Conservation (phyloP, 2,888 invertebrate genomes). For the Lithophane leautieri region DNA sequence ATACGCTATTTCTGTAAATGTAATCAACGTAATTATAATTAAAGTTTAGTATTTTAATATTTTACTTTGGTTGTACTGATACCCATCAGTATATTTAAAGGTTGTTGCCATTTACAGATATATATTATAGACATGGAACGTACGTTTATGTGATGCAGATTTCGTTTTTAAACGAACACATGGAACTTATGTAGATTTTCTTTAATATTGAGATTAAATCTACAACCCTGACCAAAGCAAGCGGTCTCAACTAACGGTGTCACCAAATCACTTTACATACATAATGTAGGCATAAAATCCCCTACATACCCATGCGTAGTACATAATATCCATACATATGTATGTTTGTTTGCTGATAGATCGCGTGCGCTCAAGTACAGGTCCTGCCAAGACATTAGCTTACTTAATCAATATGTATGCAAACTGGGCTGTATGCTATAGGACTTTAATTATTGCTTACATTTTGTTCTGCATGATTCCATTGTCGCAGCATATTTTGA, state of each 20-base stretch:
- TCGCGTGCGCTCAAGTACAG: conserved; percentile 63
- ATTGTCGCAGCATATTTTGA: conserved; percentile 13
- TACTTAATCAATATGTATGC: conserved; percentile 62
- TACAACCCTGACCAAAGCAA: conserved; percentile 6
- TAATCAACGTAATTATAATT: not conserved
- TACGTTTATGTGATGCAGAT: not conserved
- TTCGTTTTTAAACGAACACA: not conserved
- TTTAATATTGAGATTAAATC: conserved; percentile 14
- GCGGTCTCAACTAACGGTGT: conserved; percentile 28
- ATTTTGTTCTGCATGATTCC: conserved; percentile 28
- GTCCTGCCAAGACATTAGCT: conserved; percentile 58
- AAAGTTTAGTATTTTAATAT: not conserved
- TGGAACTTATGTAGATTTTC: not conserved
- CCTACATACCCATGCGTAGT: conserved; percentile 50
- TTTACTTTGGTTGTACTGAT: not conserved
- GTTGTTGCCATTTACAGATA: not conserved
- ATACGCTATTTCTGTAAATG: too few species aligned
- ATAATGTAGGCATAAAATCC: conserved; percentile 32
- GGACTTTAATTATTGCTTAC: conserved; percentile 45
- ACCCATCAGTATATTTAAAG: too few species aligned
- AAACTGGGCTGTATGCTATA: conserved; percentile 39
- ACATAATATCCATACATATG: conserved; percentile 46
- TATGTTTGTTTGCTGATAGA: conserved; percentile 54
- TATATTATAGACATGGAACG: not conserved
- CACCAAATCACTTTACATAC: conserved; percentile 58